A percentile compares a stretch with the other conserved stretches of the same genome.
phyloP scores from a whole-genome alignment of 2,113 vertebrate genomes.

The Cynocephalus volans region DNA sequence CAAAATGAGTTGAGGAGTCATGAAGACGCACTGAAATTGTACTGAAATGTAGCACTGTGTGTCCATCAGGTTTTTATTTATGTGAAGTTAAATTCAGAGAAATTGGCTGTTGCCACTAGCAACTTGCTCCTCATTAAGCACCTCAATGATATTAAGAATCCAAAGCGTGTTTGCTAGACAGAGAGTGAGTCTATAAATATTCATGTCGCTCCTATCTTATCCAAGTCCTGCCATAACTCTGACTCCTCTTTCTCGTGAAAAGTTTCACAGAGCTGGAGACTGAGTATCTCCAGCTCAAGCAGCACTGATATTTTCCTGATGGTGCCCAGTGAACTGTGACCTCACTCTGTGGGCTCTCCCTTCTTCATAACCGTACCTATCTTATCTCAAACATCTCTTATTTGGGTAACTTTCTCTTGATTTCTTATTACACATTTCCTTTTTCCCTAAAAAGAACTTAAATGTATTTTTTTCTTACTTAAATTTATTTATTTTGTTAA shows the following conservation, averaged over 20 bases:
- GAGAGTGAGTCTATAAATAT: neutral
- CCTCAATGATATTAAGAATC: neutral
- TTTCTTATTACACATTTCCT: neutral
- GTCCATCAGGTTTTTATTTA: constrained; percentile 39
- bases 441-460: neutral
- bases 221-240: neutral
- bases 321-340: neutral
- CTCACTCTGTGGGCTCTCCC: neutral
- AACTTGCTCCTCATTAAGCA: constrained; percentile 51
- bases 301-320: neutral
- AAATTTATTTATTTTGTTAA: no score
- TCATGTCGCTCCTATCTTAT: neutral
- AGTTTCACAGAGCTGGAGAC: neutral
- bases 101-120: constrained; percentile 43
- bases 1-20: neutral
- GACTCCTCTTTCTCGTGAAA: neutral
- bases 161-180: neutral
- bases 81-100: constrained; percentile 46
- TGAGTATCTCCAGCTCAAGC: fast-evolving
- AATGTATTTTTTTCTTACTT: neutral
- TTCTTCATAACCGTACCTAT: neutral
- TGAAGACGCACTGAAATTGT: neutral
- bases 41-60: neutral
- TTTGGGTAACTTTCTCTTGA: neutral
- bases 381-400: neutral